Evolutionary conservation across 2,888 invertebrate species (phyloP).

Genomic region (Epinotia bilunana): DNA sequence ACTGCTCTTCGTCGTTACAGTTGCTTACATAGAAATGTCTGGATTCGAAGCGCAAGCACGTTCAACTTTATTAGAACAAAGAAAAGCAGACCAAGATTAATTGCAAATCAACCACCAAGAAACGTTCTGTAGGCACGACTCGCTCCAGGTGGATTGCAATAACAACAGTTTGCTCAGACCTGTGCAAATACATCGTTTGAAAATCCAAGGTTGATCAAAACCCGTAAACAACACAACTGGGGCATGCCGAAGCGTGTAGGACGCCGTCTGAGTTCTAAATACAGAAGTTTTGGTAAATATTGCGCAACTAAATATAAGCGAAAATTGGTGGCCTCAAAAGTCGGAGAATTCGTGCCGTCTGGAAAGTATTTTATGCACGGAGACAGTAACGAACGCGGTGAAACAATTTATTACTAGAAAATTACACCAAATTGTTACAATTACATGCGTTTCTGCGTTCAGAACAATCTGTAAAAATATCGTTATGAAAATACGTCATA

Average conservation of each 20-base stretch:
- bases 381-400: constrained; percentile 5
- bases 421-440: constrained; percentile 11
- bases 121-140: neutral
- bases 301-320: constrained; percentile 41
- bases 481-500: constrained; percentile 5
- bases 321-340: constrained; percentile 40
- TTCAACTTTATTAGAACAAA: constrained; percentile 11
- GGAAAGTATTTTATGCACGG: constrained; percentile 21
- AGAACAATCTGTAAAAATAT: constrained; percentile 15
- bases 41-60: neutral
- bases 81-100: constrained; percentile 12
- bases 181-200: constrained; percentile 47
- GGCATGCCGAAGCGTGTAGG: constrained; percentile 62
- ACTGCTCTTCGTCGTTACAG: neutral
- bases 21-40: neutral
- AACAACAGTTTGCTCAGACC: constrained; percentile 24
- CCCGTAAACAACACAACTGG: constrained; percentile 65
- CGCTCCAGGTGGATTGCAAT: constrained; percentile 28
- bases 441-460: neutral
- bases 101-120: constrained; percentile 13
- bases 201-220: constrained; percentile 66
- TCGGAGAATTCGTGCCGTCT: constrained; percentile 30
- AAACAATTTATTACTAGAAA: constrained; percentile 21
- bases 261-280: constrained; percentile 61
- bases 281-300: constrained; percentile 52